Evolutionary conservation across 2,113 vertebrate genomes (phyloP), one percentile per base, ranked within the genome.

Genomic region (Oenanthe melanoleuca): DNA sequence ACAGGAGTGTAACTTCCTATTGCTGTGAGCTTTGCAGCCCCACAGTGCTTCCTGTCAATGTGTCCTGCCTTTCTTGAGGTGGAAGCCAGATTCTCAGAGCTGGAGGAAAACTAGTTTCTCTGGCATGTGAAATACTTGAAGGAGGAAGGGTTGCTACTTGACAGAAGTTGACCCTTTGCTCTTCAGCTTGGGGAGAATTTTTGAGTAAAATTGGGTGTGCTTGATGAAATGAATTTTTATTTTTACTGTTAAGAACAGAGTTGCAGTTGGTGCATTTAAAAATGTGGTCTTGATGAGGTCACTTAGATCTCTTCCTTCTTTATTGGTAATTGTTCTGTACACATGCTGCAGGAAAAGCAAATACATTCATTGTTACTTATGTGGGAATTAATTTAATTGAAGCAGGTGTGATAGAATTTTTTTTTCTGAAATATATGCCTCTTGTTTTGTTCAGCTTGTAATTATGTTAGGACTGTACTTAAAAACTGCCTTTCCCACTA

Each of bases 1-100:
- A 94, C 89, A 86, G 92, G 69, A 86, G 42, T 69, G 66, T 86
- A 79, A 84, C 91, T 97, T 97, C 94, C 89, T 92, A 5, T 93
- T 94, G 56, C 66, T 24, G 6, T 66, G 73, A 45, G 89, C 74
- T 88, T 45, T 75, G 92, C 66, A 66, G 92, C 61, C 78, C 9
- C 33, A 24, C 66, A 17, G 24, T 24, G 47, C 71, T 96, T 97
- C 96, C 94, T 94, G 93, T 53, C 31, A 2, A 2, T 33, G 50
- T 6, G 31, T 92, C 61, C 69, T 25, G 16, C 34, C 66, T 52
- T 75, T 86, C n/a, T 49, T 2, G 1, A 47, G 49, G 29, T 5
- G 9, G 40, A 47, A 61, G 45, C 40, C 26, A 25, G 56, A 40
- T 80, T 59, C 44, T 38, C 25, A 4, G 3, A 11, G 20, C 34